Evolutionary conservation across 2,888 invertebrate genomes (phyloP), one percentile per base, ranked within the genome.

Genomic region (Harpagoxenus sublaevis): DNA sequence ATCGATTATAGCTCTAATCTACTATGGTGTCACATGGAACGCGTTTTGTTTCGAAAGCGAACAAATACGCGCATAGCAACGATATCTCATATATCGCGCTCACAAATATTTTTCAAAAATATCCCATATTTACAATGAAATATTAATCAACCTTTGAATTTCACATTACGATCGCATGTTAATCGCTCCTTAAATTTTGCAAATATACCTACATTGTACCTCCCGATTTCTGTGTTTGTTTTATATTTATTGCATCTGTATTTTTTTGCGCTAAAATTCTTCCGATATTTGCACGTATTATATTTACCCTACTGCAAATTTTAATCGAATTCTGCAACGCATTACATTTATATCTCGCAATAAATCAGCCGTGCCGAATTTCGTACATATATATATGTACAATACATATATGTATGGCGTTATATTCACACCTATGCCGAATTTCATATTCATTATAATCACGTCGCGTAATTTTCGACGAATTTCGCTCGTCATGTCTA

Each of bases 1-100:
- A 78, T 79, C 70, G 68, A 79, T 79, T 48, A 70, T 48, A 70
- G 18, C 35, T 71, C 71, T 60, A 79, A 79, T 70, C 73, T 79
- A 45, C 10, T 10, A 18, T 23, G 53, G 1, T 60, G 79, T 48
- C 57, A 79, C 57, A 79, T 35, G 35, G 9, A 68, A 55, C 15
- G 53, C 2, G 12, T 39, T 42, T 35, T 55, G n/a, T 28, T 77
- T 53, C 18, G 10, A 55, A 78, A 66, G 3, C 31, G 55, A 12
- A 18, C 23, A 31, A 55, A 68, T 55, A 45, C 6, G 28, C 9
- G 31, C 1, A n/a, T 2, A 35, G 15, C 35, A 35, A n/a, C 66
- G 18, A 68, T 66, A 55, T 78, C 35, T 55, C 15, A 3, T 4
- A 0, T 65, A 39, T 77, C 31, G 12, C 31, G 28, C 23, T 68